Base-by-base conservation (phyloP, 2,888 invertebrate species). In the Malachius bipustulatus region DNA sequence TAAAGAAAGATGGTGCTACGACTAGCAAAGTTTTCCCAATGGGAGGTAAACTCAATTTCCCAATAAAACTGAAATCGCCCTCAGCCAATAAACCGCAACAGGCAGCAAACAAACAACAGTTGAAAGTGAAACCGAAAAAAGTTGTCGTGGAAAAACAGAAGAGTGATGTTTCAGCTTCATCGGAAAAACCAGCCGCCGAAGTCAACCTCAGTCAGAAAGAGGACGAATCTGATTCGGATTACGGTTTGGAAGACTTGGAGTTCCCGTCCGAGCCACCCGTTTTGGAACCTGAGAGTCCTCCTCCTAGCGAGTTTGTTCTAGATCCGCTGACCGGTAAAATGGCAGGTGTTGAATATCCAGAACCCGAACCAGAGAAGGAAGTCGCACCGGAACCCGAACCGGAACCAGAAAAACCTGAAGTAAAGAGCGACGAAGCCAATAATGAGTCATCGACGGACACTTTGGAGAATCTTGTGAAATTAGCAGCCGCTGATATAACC, bases 271-370 rank as follows among this genome's bases (percentile, higher is more conserved):
- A 67, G 35, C 51, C 66, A 40, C 70, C 70, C 40, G 57, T 73
- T 28, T 62, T 73, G 9, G 63, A 64, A 42, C 71, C 72, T 1
- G 69, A 69, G n/a, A 75, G 75, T 52, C 81, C 79, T 12, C 71
- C 73, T 4, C 73, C 74, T 6, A 67, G 75, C 38, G 75, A 75
- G 35, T 73, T 81, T 35, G 77, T 80, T 30, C 64, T 87, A 43
- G 83, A 83, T 52, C 79, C 79, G 1, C 60, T 72, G 10, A 77
- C 77, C 2, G 78, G 77, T 35, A 62, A 65, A 48, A 56, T 65
- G 19, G 46, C 42, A 4, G 46, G 48, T 12, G 16, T 40, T n/a
- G 44, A 48, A 13, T 49, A 49, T 34, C 44, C 46, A 3, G 48
- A 48, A 32, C 48, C 47, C 14, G 13, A 12, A 6, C 16, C 14